Base-by-base conservation (phyloP, 1,140 invertebrate genomes). In the Bicyclus anynana region DNA sequence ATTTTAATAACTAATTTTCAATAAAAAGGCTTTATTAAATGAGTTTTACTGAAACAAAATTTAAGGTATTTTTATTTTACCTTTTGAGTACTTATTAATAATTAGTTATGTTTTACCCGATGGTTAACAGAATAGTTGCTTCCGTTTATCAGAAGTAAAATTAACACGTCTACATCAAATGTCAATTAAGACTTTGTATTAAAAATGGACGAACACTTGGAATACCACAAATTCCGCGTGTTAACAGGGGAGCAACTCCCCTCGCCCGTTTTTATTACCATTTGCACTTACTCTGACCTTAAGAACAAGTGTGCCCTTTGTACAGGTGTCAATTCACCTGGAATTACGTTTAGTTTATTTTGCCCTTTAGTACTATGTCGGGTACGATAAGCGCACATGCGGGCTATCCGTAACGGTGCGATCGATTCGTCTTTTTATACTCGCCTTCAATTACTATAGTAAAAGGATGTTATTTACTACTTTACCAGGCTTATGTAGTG, bases 251-350 rank as follows among this genome's bases (percentile, higher is more conserved):
- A 5, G 12, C 49, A 21, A 9, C 21, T 59, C 37, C 40, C 35
- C 54, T 62, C 46, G 44, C 59, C 58, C 58, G 62, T 60, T 64
- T 57, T 53, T 55, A 54, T 57, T 62, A 40, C 55, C 57, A 56
- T 48, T 54, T 63, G 35, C 40, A 20, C 16, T 44, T 52, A 50
- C 53, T 47, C 26, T 60, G 70, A 79, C 79, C 76, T 82, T 80
- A 57, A 21, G 40, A 47, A 54, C 63, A 54, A 62, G 59, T 63
- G 40, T 53, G 75, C 72, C 75, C 72, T 72, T 67, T 44, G 53
- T 66, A 84, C 82, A 85, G 82, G 82, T 85, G 80, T 48, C 55
- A 55, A 60, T 62, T 72, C 80, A 85, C 80, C 80, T 85, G 82
- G 58, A 60, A 60, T 65, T 65, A 40, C 47, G 51, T 64, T 64